Conservation (phyloP, 2,888 invertebrate genomes). For the Spialia ferax region DNA sequence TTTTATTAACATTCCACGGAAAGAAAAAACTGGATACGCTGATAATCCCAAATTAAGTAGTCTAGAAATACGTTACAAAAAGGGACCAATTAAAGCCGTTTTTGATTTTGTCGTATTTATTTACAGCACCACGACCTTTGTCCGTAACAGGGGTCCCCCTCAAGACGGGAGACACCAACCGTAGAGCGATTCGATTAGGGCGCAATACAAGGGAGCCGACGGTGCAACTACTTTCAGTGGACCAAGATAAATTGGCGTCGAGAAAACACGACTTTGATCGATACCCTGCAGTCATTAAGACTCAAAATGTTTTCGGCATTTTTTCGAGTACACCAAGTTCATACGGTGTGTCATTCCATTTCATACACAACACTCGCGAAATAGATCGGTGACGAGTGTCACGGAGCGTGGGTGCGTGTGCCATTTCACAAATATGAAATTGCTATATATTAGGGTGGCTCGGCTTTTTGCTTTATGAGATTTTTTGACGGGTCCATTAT, state of each 20-base stretch:
- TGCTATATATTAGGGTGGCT: slow-evolving; percentile 73
- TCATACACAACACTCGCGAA: slow-evolving; percentile 82
- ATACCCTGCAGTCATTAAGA: slow-evolving; percentile 42
- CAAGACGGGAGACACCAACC: slow-evolving; percentile 80
- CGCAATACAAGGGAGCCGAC: slow-evolving; percentile 81
- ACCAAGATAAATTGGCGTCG: slow-evolving; percentile 50
- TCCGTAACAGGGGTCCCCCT: slow-evolving; percentile 77
- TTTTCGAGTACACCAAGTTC: slow-evolving; percentile 46
- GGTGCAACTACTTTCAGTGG: slow-evolving; percentile 65
- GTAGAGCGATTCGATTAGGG: slow-evolving; percentile 85
- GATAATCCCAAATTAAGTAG: slow-evolving; percentile 78
- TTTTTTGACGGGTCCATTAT: slow-evolving; percentile 61
- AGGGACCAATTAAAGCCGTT: slow-evolving; percentile 77
- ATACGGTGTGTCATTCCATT: slow-evolving; percentile 79
- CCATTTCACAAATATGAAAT: slow-evolving; percentile 84
- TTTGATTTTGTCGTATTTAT: slow-evolving; percentile 82
- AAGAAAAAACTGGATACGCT: slow-evolving; percentile 43
- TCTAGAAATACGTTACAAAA: slow-evolving; percentile 67
- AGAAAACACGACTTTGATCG: slow-evolving; percentile 38
- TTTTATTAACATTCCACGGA: slow-evolving; percentile 16
- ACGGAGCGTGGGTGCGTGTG: slow-evolving; percentile 60
- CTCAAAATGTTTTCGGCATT: slow-evolving; percentile 41
- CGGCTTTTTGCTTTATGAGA: slow-evolving; percentile 66
- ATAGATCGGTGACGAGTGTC: slow-evolving; percentile 82
- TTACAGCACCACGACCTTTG: slow-evolving; percentile 78